phyloP scores from a whole-genome alignment of 2,113 vertebrate genomes.

The Serilophus lunatus region DNA sequence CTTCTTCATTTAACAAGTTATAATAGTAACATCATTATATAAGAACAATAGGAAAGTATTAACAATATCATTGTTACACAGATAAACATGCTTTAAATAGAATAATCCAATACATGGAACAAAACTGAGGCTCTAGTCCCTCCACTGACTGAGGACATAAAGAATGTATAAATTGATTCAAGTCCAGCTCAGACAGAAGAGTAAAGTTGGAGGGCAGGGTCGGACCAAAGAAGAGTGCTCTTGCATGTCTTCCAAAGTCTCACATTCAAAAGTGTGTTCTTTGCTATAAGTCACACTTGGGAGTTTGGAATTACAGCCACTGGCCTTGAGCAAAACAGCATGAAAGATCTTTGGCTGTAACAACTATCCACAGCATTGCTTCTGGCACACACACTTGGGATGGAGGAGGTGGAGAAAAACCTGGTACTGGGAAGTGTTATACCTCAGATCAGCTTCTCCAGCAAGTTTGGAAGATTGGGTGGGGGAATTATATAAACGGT shows the following conservation, averaged over 20 bases:
- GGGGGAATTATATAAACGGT: neutral
- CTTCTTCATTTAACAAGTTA: neutral
- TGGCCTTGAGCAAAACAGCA: neutral
- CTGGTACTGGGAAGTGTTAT: neutral
- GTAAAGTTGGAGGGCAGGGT: neutral
- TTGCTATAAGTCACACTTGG: neutral
- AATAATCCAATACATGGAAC: neutral
- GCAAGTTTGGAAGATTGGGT: neutral
- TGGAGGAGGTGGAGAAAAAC: neutral
- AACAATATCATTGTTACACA: neutral
- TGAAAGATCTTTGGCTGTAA: neutral
- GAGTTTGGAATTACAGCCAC: neutral
- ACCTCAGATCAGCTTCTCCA: neutral
- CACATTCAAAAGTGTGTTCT: neutral
- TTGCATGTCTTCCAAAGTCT: neutral
- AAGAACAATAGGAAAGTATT: neutral
- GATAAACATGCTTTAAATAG: neutral
- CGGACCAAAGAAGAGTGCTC: neutral
- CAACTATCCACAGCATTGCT: neutral
- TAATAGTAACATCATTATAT: neutral
- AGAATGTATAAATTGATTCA: neutral
- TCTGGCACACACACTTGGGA: neutral
- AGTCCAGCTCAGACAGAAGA: neutral
- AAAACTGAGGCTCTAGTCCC: neutral
- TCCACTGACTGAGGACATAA: neutral